phyloP scores from a whole-genome alignment of 2,888 invertebrate genomes.

The Petrolisthes cinctipes region DNA sequence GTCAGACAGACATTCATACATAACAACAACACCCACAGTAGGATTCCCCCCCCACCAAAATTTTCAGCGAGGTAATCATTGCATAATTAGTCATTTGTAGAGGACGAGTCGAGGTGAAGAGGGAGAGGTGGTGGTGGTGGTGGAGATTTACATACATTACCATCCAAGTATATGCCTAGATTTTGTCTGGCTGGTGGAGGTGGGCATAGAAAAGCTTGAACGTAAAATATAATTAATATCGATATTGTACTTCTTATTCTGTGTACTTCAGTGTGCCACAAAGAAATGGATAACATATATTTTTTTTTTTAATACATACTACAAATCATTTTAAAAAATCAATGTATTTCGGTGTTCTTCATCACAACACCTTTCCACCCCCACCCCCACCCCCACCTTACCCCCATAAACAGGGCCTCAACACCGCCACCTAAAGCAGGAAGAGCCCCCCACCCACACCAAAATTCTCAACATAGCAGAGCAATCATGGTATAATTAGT shows the following conservation, averaged over 20 bases:
- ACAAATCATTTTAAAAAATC: background rate
- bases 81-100: constrained; percentile 26
- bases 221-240: no score
- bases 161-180: no score
- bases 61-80: constrained; percentile 16
- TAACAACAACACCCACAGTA: background rate
- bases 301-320: background rate
- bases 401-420: background rate
- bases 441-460: background rate
- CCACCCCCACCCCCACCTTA: no score
- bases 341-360: no score
- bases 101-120: constrained; percentile 25
- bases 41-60: background rate
- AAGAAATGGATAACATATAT: background rate
- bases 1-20: no score
- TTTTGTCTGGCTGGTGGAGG: no score
- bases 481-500: constrained; percentile 32
- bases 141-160: background rate
- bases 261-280: background rate
- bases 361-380: no score
- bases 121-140: background rate
- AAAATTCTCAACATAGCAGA: constrained; percentile 23
- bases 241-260: no score
- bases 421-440: background rate
- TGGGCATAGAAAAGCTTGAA: no score